Evolutionary conservation across 2,113 vertebrate genomes (phyloP).

Genomic region (Ramphastos sulfuratus): DNA sequence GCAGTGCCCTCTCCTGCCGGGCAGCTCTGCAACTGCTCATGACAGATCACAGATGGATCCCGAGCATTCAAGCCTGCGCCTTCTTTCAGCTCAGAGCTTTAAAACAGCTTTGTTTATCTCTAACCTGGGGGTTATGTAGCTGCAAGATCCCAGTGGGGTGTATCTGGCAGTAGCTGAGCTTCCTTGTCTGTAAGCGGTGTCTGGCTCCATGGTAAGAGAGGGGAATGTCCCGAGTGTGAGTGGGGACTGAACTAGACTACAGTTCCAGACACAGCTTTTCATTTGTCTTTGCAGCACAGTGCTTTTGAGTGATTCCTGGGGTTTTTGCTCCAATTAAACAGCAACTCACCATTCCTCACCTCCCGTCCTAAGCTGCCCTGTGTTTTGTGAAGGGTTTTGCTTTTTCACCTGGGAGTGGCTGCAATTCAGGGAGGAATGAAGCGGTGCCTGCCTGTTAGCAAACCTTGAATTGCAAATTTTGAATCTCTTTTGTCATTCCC

Average conservation of each 20-base stretch:
- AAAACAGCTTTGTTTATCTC: not conserved
- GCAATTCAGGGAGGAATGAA: not conserved
- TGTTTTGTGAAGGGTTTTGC: not conserved
- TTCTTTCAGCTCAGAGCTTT: not conserved
- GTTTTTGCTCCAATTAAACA: slow-evolving; percentile 10
- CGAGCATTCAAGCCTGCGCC: not conserved
- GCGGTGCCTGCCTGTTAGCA: not conserved
- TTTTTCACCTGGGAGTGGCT: not conserved
- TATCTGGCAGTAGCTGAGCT: not conserved
- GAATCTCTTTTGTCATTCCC: not conserved
- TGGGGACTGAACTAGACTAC: not conserved
- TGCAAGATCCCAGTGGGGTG: not conserved
- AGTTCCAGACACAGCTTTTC: not conserved
- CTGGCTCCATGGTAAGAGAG: not conserved
- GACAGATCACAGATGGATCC: not conserved
- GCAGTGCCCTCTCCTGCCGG: not conserved
- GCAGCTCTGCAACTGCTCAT: not conserved
- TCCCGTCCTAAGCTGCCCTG: not conserved
- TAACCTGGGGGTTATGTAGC: not conserved
- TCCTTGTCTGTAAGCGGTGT: not conserved
- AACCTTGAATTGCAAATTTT: not conserved
- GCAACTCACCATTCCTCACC: not conserved
- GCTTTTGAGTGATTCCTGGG: slow-evolving; percentile 14
- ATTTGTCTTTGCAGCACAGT: not conserved
- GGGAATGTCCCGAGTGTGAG: not conserved